Conservation (phyloP, 2,113 vertebrate species). For the Anser brachyrhynchus region DNA sequence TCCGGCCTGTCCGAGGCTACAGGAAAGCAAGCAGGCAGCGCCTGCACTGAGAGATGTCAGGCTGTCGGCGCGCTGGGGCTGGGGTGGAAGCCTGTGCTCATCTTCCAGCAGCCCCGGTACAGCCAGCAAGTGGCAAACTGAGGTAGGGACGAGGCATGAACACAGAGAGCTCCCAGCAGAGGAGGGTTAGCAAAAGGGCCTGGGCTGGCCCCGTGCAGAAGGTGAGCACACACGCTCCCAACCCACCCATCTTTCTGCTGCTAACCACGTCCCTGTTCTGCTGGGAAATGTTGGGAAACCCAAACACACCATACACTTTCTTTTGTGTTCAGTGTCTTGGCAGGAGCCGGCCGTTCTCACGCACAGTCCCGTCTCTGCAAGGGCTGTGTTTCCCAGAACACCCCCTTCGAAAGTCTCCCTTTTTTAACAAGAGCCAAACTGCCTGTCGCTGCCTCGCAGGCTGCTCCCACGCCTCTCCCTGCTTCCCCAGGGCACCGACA, state of each 20-base stretch:
- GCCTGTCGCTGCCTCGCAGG: background rate
- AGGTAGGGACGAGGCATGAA: background rate
- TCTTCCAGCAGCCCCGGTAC: background rate
- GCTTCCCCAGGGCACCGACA: background rate
- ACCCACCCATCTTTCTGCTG: background rate
- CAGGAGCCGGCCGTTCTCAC: background rate
- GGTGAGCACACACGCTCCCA: background rate
- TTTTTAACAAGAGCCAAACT: background rate
- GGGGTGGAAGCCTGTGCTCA: background rate
- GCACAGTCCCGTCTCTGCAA: background rate
- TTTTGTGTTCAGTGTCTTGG: background rate
- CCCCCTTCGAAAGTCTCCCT: background rate
- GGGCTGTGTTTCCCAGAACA: background rate
- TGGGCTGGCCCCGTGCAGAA: background rate
- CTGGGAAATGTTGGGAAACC: background rate
- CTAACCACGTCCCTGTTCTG: background rate
- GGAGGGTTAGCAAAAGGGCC: background rate
- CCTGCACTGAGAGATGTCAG: background rate
- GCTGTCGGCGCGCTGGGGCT: accelerated
- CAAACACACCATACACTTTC: background rate
- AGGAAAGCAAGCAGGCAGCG: background rate
- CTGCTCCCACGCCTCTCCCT: background rate
- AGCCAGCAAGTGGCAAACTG: background rate
- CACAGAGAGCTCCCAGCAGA: background rate
- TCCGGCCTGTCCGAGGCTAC: background rate